Percentiles rank a stretch among this genome's conserved stretches.
Evolutionary conservation across 2,113 vertebrate genomes (phyloP).

Genomic region (Callorhinus ursinus): DNA sequence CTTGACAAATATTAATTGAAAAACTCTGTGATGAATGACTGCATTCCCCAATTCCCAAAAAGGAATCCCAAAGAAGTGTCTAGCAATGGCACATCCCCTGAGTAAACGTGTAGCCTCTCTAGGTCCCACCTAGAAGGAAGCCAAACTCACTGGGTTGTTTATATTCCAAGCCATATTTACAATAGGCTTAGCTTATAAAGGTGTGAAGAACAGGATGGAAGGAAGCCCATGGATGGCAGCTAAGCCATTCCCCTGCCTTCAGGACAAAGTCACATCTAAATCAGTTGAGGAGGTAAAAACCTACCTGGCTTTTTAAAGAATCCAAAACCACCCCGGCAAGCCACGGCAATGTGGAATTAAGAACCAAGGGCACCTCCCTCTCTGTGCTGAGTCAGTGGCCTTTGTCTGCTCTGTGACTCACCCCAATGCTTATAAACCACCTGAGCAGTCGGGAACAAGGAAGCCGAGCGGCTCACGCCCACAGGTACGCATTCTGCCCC

Average conservation of each 20-base stretch:
- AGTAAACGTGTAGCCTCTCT: neutral
- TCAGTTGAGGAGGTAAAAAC: slow-evolving; percentile 9
- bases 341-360: neutral
- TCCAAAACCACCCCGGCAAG: neutral
- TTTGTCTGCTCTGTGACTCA: slow-evolving; percentile 69
- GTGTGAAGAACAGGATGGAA: neutral
- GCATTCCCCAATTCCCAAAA: neutral
- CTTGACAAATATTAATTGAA: neutral
- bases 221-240: neutral
- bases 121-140: neutral
- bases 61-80: neutral
- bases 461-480: neutral
- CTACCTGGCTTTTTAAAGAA: slow-evolving; percentile 39
- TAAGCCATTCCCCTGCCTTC: neutral
- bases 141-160: neutral
- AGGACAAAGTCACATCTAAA: neutral
- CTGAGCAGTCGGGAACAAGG: neutral
- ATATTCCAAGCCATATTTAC: neutral
- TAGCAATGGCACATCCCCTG: neutral
- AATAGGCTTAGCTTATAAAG: neutral
- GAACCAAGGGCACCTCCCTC: neutral
- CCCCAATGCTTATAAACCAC: neutral
- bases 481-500: neutral
- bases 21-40: neutral
- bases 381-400: slow-evolving; percentile 46